Percentiles rank a stretch among this genome's conserved stretches.
Conservation (phyloP, 2,888 invertebrate genomes). For the Platypus cylindrus region DNA sequence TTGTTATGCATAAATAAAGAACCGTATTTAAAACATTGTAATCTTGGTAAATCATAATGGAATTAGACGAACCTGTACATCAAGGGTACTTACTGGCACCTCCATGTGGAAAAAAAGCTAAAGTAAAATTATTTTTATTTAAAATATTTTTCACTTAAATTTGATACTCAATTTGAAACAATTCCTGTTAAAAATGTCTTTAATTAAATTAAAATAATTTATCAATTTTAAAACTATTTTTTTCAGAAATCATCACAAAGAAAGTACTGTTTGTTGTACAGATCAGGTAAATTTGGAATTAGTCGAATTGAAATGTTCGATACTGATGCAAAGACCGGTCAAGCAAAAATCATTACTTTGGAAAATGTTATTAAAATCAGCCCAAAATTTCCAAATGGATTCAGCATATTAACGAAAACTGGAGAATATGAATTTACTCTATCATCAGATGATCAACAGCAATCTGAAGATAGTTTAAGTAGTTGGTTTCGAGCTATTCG, state of each 20-base stretch:
- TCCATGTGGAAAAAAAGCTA: slow-evolving; percentile 64
- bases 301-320: slow-evolving; percentile 79
- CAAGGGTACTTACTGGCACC: slow-evolving; percentile 69
- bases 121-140: slow-evolving; percentile 45
- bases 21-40: too few relatives aligned
- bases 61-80: slow-evolving; percentile 60
- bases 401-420: slow-evolving; percentile 63
- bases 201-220: neutral
- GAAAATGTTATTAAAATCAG: slow-evolving; percentile 82
- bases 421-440: slow-evolving; percentile 48
- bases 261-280: slow-evolving; percentile 64
- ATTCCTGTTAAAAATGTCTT: neutral
- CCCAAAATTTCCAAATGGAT: slow-evolving; percentile 44
- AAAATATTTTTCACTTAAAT: slow-evolving; percentile 1
- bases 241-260: slow-evolving; percentile 77
- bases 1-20: too few relatives aligned
- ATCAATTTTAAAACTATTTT: neutral
- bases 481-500: slow-evolving; percentile 73
- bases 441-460: slow-evolving; percentile 42
- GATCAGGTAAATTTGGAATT: slow-evolving; percentile 73
- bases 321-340: slow-evolving; percentile 39
- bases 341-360: slow-evolving; percentile 55
- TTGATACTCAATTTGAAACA: neutral
- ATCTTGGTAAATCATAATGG: too few relatives aligned
- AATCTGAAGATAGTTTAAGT: slow-evolving; percentile 55